Conservation (phyloP, 2,888 invertebrate genomes). For the Stegophylla sp. region DNA sequence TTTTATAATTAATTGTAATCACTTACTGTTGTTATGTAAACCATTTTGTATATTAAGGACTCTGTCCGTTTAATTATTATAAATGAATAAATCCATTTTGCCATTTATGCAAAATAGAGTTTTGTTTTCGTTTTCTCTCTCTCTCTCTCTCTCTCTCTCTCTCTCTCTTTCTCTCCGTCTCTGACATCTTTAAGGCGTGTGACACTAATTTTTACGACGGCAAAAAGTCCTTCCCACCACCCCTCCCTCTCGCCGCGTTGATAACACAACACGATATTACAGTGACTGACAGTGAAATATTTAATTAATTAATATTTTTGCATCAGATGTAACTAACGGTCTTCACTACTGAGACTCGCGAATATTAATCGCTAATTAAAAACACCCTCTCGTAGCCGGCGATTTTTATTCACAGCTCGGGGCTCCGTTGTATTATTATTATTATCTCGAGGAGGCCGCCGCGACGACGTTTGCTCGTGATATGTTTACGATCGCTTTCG, state of each 20-base stretch:
- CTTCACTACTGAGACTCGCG: constrained; percentile 10
- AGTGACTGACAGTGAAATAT: constrained; percentile 51
- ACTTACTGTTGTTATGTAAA: no score
- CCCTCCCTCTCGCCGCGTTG: background rate
- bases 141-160: constrained; percentile 4
- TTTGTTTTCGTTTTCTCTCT: background rate
- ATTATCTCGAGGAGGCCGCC: background rate
- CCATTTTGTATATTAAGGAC: no score
- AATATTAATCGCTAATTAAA: constrained; percentile 54
- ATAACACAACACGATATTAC: background rate
- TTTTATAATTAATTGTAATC: no score
- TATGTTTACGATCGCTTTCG: constrained; percentile 54
- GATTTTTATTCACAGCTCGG: constrained; percentile 18
- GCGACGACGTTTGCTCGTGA: constrained; percentile 43
- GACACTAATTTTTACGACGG: constrained; percentile 50
- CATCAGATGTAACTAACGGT: constrained; percentile 58
- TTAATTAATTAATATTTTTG: constrained; percentile 59
- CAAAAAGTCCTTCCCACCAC: background rate
- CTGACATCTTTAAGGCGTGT: background rate
- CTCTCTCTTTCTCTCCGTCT: background rate
- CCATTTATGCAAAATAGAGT: background rate
- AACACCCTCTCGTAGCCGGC: constrained; percentile 24
- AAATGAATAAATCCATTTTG: no score
- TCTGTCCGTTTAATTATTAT: no score
- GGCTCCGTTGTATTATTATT: background rate